phyloP scores from a whole-genome alignment of 2,797 vertebrate species.

The Chloroceryle amazona region DNA sequence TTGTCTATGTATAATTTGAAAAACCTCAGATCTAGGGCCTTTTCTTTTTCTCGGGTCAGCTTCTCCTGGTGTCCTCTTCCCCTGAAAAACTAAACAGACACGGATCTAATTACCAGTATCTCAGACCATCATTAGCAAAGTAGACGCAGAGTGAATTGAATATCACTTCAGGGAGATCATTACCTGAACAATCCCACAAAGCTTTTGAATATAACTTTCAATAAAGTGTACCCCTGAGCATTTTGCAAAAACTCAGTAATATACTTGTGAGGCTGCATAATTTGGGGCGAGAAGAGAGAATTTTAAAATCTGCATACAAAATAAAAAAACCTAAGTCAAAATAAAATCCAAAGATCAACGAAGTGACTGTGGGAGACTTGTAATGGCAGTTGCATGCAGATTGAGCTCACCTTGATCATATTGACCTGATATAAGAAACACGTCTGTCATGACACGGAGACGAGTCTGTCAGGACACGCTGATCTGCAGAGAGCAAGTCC shows the following conservation, averaged over 20 bases:
- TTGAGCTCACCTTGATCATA: background rate
- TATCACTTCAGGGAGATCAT: constrained; percentile 37
- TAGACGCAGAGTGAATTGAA: background rate
- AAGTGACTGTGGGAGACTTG: background rate
- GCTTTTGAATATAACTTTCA: background rate
- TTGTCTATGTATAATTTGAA: background rate
- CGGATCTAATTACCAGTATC: constrained; percentile 14
- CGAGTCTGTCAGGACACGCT: background rate
- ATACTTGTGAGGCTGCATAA: background rate
- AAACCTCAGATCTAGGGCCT: background rate
- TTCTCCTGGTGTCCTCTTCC: background rate
- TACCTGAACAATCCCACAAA: background rate
- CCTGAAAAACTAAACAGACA: background rate
- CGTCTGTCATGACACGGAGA: background rate
- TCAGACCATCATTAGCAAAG: background rate
- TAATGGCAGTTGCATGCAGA: background rate
- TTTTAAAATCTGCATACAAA: background rate
- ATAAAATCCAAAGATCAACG: background rate
- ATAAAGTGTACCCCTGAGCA: background rate
- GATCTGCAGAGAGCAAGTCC: background rate
- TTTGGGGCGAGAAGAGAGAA: background rate
- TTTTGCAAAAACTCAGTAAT: background rate
- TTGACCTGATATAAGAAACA: background rate
- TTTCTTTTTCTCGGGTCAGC: background rate
- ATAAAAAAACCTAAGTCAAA: background rate